These are phyloP conservation scores for Hyperoodon ampullatus DNA, from an alignment of 2,113 vertebrate species.

Conservation along the genomic window DNA sequence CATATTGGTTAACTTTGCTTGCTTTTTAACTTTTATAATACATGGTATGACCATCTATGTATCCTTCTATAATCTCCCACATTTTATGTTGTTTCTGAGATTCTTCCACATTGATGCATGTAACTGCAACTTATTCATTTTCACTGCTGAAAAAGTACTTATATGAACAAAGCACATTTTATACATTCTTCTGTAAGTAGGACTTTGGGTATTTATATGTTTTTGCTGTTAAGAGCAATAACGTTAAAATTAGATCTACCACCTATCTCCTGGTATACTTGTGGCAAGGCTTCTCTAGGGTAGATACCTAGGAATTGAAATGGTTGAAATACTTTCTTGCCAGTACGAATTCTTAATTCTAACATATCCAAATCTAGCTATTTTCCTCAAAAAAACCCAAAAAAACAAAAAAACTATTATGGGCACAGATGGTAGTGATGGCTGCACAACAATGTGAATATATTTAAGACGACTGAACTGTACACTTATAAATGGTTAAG, in stretches of 20 bases:
- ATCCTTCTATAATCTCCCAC: background rate
- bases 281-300: background rate
- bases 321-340: background rate
- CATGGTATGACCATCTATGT: background rate
- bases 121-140: conserved; percentile 27
- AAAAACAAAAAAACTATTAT: background rate
- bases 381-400: background rate
- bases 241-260: background rate
- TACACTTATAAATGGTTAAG: background rate
- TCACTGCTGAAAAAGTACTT: conserved; percentile 29
- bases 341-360: conserved; percentile 27
- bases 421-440: background rate
- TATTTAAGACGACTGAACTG: background rate
- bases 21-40: conserved; percentile 23
- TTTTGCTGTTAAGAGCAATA: conserved; percentile 21
- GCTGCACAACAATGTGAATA: background rate
- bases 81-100: conserved; percentile 18
- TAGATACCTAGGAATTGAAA: background rate
- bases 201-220: background rate
- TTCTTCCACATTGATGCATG: background rate
- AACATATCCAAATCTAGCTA: conserved; percentile 19
- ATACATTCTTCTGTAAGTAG: background rate
- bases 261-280: background rate
- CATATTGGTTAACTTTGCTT: background rate
- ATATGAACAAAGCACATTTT: background rate